phyloP scores from a whole-genome alignment of 2,888 invertebrate genomes.

The Cephalotes varians region DNA sequence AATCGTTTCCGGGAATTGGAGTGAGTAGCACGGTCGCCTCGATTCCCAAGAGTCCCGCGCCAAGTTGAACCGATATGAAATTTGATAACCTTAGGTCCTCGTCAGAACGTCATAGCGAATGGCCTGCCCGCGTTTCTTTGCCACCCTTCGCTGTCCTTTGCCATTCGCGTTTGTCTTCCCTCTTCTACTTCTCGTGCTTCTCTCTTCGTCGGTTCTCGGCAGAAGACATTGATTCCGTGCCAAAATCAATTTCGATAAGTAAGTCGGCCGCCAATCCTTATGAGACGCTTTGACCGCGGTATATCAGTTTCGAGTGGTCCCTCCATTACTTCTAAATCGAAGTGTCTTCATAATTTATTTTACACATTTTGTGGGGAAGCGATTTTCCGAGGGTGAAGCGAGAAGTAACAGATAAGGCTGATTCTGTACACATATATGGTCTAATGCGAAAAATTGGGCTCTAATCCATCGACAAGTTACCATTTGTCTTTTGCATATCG shows the following conservation, averaged over 20 bases:
- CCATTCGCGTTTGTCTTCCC: not conserved
- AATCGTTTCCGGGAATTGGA: slow-evolving; percentile 71
- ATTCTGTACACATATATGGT: not conserved
- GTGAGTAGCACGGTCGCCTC: slow-evolving; percentile 61
- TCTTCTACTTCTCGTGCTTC: not conserved
- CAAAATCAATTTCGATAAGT: slow-evolving; percentile 71
- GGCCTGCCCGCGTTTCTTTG: slow-evolving; percentile 13
- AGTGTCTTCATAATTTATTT: slow-evolving; percentile 48
- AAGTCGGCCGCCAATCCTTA: slow-evolving; percentile 51
- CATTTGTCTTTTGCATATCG: not conserved
- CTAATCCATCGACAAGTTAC: not conserved
- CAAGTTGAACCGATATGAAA: slow-evolving; percentile 77
- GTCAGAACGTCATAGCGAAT: slow-evolving; percentile 57
- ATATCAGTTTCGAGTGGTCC: slow-evolving; percentile 23
- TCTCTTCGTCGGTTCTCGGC: not conserved
- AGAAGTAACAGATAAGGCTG: slow-evolving; percentile 51
- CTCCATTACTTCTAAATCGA: slow-evolving; percentile 34
- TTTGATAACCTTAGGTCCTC: slow-evolving; percentile 74
- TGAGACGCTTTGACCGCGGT: slow-evolving; percentile 46
- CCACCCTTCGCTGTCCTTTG: not conserved
- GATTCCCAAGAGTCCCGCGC: slow-evolving; percentile 54
- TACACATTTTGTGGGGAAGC: not conserved
- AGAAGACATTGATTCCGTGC: slow-evolving; percentile 30
- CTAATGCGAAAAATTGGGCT: not conserved
- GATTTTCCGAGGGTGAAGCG: slow-evolving; percentile 39